phyloP scores from a whole-genome alignment of 2,888 invertebrate species.

The Stictocephala bisonia region DNA sequence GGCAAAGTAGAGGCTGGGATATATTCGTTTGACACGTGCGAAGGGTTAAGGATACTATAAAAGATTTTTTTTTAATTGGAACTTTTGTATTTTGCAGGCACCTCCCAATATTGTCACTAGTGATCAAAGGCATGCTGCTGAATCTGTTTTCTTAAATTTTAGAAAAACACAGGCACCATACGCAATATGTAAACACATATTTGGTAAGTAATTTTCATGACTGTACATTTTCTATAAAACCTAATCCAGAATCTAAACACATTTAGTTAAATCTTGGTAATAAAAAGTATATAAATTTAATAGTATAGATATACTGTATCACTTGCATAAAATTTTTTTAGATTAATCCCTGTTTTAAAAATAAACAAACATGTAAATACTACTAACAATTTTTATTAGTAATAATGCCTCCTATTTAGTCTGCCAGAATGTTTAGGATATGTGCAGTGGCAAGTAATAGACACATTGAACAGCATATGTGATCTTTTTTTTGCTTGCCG shows the following conservation, averaged over 20 bases:
- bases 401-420: no score
- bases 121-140: constrained; percentile 85
- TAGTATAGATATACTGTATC: background rate
- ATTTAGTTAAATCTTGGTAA: background rate
- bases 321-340: background rate
- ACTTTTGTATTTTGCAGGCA: constrained; percentile 69
- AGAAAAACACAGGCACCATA: constrained; percentile 86
- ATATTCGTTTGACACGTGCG: no score
- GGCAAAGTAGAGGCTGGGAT: no score
- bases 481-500: no score
- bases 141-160: constrained; percentile 83
- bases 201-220: constrained; percentile 65
- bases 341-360: constrained; percentile 16
- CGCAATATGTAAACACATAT: constrained; percentile 80
- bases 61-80: no score
- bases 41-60: no score
- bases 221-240: background rate
- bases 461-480: no score
- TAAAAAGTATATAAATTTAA: background rate
- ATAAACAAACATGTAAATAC: no score
- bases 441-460: no score
- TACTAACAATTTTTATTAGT: no score
- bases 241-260: no score
- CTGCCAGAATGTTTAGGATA: no score
- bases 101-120: constrained; percentile 80